phyloP scores from a whole-genome alignment of 2,888 invertebrate species.

The Osedax frankpressi region DNA sequence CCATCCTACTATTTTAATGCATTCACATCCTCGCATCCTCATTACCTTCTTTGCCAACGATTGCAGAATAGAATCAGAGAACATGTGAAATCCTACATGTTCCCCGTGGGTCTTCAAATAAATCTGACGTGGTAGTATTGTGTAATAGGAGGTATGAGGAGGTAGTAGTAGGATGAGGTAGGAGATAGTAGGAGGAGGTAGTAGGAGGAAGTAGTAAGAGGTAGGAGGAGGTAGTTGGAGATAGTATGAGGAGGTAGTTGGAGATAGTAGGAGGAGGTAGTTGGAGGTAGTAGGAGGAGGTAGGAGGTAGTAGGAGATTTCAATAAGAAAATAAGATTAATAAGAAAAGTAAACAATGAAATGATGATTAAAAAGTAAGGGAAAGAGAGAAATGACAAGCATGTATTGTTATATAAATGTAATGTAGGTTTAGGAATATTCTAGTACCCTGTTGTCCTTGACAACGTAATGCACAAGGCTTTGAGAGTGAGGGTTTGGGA shows the following conservation, averaged over 20 bases:
- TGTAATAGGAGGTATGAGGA: not conserved
- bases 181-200: not conserved
- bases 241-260: not conserved
- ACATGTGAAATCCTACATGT: constrained; percentile 88
- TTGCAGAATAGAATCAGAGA: constrained; percentile 72
- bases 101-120: constrained; percentile 81
- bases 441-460: constrained; percentile 60
- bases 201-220: constrained; percentile 12
- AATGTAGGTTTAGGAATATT: too few species aligned
- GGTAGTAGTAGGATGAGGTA: not conserved
- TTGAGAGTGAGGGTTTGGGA: constrained; percentile 63
- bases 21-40: too few species aligned
- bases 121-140: constrained; percentile 44
- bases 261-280: not conserved
- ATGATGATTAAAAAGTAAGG: too few species aligned
- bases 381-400: too few species aligned
- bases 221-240: constrained; percentile 1
- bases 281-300: not conserved
- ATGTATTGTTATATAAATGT: too few species aligned
- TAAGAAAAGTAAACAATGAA: too few species aligned
- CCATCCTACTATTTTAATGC: too few species aligned
- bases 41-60: constrained; percentile 66
- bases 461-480: constrained; percentile 81
- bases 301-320: not conserved
- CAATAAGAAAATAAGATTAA: not conserved